Base-by-base conservation (phyloP, 2,888 invertebrate species). In the Drosophila siamana region DNA sequence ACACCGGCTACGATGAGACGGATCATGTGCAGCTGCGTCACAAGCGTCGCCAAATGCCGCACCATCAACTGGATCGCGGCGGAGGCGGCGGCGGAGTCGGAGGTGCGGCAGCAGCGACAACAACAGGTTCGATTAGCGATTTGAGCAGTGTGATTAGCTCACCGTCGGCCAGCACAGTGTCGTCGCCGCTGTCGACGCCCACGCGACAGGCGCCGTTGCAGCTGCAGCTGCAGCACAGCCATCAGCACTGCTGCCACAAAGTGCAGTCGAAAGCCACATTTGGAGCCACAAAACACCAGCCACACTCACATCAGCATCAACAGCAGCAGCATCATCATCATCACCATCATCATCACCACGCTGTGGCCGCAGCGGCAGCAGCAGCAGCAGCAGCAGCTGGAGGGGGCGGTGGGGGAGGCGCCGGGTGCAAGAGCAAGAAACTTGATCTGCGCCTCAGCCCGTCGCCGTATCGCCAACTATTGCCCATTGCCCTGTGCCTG, bases 401-500 rank as follows among this genome's bases (percentile, higher is more conserved):
- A 22, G 22, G 22, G 6, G 5, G 24, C 6, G 48, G 47, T 2
- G 33, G 30, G 15, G 54, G 44, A 47, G 50, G 51, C 61, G 66
- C 71, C 78, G 88, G 88, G 82, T 90, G 88, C 87, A 91, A 91
- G 85, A 90, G 90, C 78, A 90, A 91, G 88, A 92, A 92, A 91
- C 90, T 89, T 62, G 92, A 92, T 91, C 90, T 90, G 54, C 88
- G 90, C 52, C 80, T 91, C 78, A 91, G 89, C 69, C 91, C 92
- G 59, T 92, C 92, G 77, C 91, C 91, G 69, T 92, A 92, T 74
- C 91, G 92, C 76, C 92, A 92, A 76, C 92, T 95, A 65, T 91
- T 95, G 86, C 96, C 96, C 0, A 94, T 95, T 30, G 94, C 95
- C 47, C 93, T 96, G 74, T 96, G 96, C 92, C 93, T 96, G 74